Base-by-base conservation (phyloP, 2,113 vertebrate species). In the Notechis scutatus region DNA sequence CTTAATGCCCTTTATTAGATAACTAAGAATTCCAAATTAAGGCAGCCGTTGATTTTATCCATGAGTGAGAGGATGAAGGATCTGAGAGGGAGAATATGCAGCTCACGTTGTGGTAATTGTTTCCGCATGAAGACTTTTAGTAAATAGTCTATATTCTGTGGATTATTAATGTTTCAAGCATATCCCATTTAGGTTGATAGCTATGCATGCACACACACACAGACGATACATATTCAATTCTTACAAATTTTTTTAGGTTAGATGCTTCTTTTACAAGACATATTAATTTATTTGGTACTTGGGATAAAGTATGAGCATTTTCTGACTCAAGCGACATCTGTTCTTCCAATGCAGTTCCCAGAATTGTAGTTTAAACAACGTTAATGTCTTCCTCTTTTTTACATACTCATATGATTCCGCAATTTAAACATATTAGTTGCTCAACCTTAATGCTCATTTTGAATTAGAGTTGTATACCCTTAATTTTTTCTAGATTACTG, bases 301-400 rank as follows among this genome's bases (percentile, higher is more conserved):
- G 39, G 74, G 74, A 39, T 81, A 81, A 34, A 42, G 18, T 47
- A 34, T 54, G 59, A 10, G 18, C 21, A 50, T 56, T 87, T 88
- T 47, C 21, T 88, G 20, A 87, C 42, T 24, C 85, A 69, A 34
- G 47, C 74, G 21, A 86, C 39, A 61, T 87, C 55, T 87, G 55
- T 87, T 92, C 55, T 24, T 54, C 86, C 85, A 26, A 10, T 6
- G 57, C n/a, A 54, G 3, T 69, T 88, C 52, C 57, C 47, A 54
- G 91, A 87, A 92, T 2, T 54, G 20, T 42, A 88, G 47, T 87
- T 42, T 59, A 47, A 88, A 92, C 45, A 92, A 5, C 18, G 20
- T 52, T 26, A 92, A 88, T 54, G 47, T 69, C 57, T 55, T 88
- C 91, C 64, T 92, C 91, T 61, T 42, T 61, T 88, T 92, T 88